A percentile compares a stretch with the other conserved stretches of the same genome.
Conservation (phyloP, 2,888 invertebrate genomes). For the Pandemis cinnamomeana region DNA sequence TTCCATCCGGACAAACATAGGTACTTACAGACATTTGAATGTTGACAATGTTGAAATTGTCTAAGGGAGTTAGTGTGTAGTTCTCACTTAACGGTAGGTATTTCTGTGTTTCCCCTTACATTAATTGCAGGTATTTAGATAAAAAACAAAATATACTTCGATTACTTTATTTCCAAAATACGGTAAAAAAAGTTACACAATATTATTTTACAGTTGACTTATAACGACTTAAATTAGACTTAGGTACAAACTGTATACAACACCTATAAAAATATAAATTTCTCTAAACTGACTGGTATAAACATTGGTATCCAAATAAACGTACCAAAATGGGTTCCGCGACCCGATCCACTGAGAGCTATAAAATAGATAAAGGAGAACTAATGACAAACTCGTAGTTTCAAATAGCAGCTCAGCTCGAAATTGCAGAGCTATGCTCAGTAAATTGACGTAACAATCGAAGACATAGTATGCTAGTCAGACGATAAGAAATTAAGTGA, state of each 20-base stretch:
- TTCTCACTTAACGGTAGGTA: too few species aligned
- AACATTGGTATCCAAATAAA: conserved; percentile 57
- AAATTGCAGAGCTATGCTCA: too few species aligned
- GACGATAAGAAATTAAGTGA: too few species aligned
- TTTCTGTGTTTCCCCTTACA: too few species aligned
- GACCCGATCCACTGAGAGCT: conserved; percentile 49
- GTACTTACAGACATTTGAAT: too few species aligned
- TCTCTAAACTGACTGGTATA: conserved; percentile 72
- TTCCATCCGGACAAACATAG: too few species aligned
- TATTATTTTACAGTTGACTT: conserved; percentile 48
- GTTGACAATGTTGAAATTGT: too few species aligned
- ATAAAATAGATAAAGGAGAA: conserved; percentile 23
- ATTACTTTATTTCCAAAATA: conserved; percentile 45
- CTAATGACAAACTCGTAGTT: conserved; percentile 12
- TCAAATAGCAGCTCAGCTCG: not conserved
- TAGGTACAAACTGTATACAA: conserved; percentile 50
- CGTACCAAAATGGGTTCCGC: conserved; percentile 35
- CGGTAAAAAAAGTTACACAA: conserved; percentile 42
- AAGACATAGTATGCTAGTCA: too few species aligned
- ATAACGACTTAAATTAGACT: conserved; percentile 53
- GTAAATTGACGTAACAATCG: too few species aligned
- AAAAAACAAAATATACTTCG: conserved; percentile 6
- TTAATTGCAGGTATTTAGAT: not conserved
- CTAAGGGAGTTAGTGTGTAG: too few species aligned
- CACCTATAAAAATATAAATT: conserved; percentile 56